phyloP scores from a whole-genome alignment of 1,140 invertebrate genomes.

The Eurosta solidaginis region DNA sequence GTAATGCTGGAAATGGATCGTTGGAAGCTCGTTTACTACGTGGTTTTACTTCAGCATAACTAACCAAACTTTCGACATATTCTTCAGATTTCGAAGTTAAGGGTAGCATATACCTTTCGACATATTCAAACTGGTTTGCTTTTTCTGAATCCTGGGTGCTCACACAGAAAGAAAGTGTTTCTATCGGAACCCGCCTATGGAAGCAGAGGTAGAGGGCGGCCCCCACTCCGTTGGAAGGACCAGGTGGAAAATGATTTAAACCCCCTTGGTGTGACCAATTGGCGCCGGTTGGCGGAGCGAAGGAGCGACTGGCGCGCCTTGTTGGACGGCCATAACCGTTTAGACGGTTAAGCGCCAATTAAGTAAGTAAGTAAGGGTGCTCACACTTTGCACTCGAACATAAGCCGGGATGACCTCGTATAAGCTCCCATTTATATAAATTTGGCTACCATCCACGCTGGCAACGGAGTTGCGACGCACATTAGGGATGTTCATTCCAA shows the following conservation, averaged over 20 bases:
- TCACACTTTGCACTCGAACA: conserved; percentile 10
- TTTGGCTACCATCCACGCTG: conserved; percentile 43
- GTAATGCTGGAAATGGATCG: conserved; percentile 45
- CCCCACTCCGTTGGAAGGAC: too few species aligned
- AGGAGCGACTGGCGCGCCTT: too few species aligned
- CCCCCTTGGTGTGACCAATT: too few species aligned
- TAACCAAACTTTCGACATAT: conserved; percentile 32
- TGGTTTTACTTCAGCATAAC: conserved; percentile 43
- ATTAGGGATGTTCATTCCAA: neutral
- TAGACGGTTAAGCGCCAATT: too few species aligned
- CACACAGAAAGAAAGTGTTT: too few species aligned
- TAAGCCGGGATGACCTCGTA: conserved; percentile 48
- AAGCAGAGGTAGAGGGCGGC: too few species aligned
- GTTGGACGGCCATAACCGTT: too few species aligned
- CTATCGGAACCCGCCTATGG: too few species aligned
- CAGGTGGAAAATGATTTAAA: too few species aligned
- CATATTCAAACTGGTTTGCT: neutral
- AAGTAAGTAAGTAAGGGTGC: too few species aligned
- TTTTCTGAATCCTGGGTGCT: too few species aligned
- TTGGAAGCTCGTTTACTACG: conserved; percentile 44
- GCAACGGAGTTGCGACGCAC: conserved; percentile 37
- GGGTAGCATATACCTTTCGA: conserved; percentile 15
- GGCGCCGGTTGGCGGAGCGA: too few species aligned
- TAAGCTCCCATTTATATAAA: conserved; percentile 46
- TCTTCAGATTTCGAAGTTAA: neutral